Percentiles rank a stretch among this genome's conserved stretches.
Conservation (phyloP, 53 echinoderm and acorn worm genomes). For the Crossaster papposus region DNA sequence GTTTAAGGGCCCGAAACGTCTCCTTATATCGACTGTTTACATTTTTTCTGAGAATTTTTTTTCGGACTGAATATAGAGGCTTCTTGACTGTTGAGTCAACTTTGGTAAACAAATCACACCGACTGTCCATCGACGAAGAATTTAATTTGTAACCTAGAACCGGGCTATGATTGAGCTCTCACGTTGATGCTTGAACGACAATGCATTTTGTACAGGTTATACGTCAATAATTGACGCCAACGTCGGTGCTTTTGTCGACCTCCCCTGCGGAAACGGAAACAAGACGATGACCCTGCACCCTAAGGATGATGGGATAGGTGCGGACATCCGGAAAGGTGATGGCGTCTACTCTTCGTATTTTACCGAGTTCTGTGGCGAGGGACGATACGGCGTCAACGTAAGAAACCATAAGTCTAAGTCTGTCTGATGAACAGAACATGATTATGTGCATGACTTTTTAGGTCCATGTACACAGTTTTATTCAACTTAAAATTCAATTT, state of each 20-base stretch:
- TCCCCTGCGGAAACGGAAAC: constrained; percentile 44
- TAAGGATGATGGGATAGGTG: constrained; percentile 83
- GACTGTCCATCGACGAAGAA: background rate
- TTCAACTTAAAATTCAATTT: too few species aligned
- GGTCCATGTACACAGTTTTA: too few species aligned
- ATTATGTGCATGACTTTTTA: too few species aligned
- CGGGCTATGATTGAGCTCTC: background rate
- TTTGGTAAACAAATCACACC: too few species aligned
- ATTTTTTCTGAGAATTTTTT: too few species aligned
- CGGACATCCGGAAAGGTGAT: constrained; percentile 79
- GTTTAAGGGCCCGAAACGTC: too few species aligned
- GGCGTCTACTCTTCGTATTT: constrained; percentile 93
- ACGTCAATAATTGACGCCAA: constrained; percentile 70
- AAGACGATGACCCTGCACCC: constrained; percentile 55
- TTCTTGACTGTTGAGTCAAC: too few species aligned
- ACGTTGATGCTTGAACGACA: too few species aligned
- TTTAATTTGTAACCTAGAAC: background rate
- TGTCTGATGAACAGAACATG: too few species aligned
- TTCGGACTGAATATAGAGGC: too few species aligned
- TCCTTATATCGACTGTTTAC: too few species aligned
- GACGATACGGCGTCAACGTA: constrained; percentile 89
- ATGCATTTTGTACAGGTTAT: constrained; percentile 56
- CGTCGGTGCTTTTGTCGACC: constrained; percentile 74
- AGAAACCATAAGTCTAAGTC: background rate
- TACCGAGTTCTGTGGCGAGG: constrained; percentile 75